Base-by-base conservation (phyloP, 2,113 vertebrate species). In the Corythaeola cristata region DNA sequence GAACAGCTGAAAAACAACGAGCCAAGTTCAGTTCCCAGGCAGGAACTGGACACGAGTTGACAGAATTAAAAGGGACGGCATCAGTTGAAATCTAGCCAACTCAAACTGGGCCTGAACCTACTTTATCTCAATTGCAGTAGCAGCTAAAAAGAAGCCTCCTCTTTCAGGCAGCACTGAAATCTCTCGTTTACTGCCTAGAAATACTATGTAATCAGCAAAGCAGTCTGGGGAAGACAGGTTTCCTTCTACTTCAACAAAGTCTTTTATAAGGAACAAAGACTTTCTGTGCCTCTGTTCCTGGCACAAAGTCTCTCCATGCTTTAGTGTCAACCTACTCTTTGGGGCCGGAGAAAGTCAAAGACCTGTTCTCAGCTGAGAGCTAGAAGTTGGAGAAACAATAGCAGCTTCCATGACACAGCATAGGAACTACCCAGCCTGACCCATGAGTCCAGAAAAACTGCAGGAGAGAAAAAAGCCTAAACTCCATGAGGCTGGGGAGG, bases 41-140 rank as follows among this genome's bases (percentile, higher is more conserved):
- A 92, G 82, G 64, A 96, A 95, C 28, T 81, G 75, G 88, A 91
- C 93, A 84, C 2, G 17, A 93, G 82, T 2, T 92, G 82, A 96
- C 52, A 95, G 88, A 96, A 96, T 86, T 94, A 86, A 93, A 96
- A 90, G 82, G 85, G 95, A 94, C 91, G 82, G 64, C 68, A 93
- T 71, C 68, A 91, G 76, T 11, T 93, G 90, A 95, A 95, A 93
- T 22, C 30, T 32, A 8, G 89, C 96, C 96, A 97, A 23, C 50
- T 91, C 78, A 91, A 94, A 94, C 85, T 50, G n/a, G 78, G 72
- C 82, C 86, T 89, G 78, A 93, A 92, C 64, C 64, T 92, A 62
- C 73, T 89, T 94, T 84, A 96, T 89, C 93, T 88, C 82, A 91
- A 95, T 73, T 52, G 74, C 73, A 95, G 88, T 56, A 90, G 82